Evolutionary conservation across 2,113 vertebrate genomes (phyloP), one percentile per base, ranked within the genome.

Genomic region (Pomatorhinus ruficollis): DNA sequence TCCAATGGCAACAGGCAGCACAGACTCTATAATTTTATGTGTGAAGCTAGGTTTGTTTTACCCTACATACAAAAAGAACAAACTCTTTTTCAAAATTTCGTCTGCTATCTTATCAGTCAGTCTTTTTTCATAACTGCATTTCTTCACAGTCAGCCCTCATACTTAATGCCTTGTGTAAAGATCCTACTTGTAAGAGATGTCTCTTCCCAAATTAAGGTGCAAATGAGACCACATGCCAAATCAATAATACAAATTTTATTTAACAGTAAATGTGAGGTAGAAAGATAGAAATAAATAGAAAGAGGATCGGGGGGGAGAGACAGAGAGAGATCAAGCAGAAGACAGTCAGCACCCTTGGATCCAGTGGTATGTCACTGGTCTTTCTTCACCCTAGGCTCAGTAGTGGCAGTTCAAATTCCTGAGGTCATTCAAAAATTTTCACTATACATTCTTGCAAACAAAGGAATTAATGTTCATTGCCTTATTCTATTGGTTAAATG

Each of bases 291-390:
- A 59, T 17, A 68, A 52, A 33, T 33, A 28, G 18, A 37, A 86
- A 44, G 45, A 9, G 7, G 14, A 3, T 21, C 24, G 8, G 12
- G 8, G 27, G 14, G 15, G 24, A 50, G 49, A 50, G 49, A 50
- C 24, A 17, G 8, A 28, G 8, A 30, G 24, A 35, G 4, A 3
- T 57, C 12, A 76, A 44, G 25, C 4, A 68, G 53, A 42, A 66
- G 31, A 68, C 18, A 33, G 17, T 76, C 21, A 68, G 44, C 21
- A 52, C 7, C 9, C 17, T 52, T 44, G 33, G 27, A 21, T 52
- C 5, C 53, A 44, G 22, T 0, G 1, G 2, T 35, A 9, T 50
- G 9, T 40, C 44, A 18, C 4, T 52, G 44, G 14, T 44, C 25
- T 47, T 56, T 65, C 42, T 37, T 37, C 33, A 45, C 6, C 10